Percentiles rank a stretch among this genome's conserved stretches.
Conservation (phyloP, 2,113 vertebrate genomes). For the Calidris pygmaea region DNA sequence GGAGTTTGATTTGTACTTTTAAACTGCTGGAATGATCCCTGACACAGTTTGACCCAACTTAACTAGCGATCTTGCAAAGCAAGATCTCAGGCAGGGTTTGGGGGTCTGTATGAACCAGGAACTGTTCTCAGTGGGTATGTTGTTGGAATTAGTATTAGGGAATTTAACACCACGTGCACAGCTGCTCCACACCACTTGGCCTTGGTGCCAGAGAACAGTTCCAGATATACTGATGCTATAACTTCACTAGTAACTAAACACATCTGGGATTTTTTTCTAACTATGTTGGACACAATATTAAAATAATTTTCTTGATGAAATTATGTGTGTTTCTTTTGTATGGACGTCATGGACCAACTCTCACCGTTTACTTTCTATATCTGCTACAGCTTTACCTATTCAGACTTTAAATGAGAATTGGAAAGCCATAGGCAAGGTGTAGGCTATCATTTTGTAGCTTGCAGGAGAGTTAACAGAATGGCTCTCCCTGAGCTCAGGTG, state of each 20-base stretch:
- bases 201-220: background rate
- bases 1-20: background rate
- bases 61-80: background rate
- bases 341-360: background rate
- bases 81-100: background rate
- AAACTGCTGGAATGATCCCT: background rate
- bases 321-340: background rate
- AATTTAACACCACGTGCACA: fast-evolving
- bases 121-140: background rate
- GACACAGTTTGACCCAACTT: background rate
- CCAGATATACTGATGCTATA: background rate
- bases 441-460: background rate
- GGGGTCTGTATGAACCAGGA: background rate
- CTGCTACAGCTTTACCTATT: background rate
- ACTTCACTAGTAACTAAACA: background rate
- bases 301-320: background rate
- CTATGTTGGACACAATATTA: background rate
- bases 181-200: background rate
- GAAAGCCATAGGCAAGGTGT: background rate
- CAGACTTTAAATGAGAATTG: background rate
- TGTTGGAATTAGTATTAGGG: background rate
- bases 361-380: background rate
- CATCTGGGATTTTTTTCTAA: background rate
- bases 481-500: background rate
- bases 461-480: background rate